Conservation (phyloP, 2,113 vertebrate genomes). For the Pseudorectes ferrugineus region DNA sequence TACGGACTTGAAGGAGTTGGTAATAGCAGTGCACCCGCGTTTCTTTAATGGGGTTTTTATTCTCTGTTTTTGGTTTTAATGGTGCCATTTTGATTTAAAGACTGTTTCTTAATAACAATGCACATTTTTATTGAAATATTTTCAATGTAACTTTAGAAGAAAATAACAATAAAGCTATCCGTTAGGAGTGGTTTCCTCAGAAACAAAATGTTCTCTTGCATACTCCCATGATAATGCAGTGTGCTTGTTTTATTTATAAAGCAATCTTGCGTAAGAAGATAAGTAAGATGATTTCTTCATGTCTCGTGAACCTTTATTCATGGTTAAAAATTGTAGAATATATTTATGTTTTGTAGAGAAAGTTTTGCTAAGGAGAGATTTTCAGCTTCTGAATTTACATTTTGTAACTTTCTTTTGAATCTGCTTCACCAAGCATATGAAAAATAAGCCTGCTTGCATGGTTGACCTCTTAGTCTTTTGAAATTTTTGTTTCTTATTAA, state of each 20-base stretch:
- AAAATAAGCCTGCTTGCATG: conserved; percentile 56
- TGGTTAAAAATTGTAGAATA: conserved; percentile 43
- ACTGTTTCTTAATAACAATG: conserved; percentile 65
- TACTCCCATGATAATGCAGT: conserved; percentile 47
- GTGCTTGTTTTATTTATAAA: conserved; percentile 71
- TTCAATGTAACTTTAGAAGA: conserved; percentile 56
- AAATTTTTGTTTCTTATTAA: conserved; percentile 66
- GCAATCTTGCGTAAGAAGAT: conserved; percentile 51
- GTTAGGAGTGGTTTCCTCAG: conserved; percentile 53
- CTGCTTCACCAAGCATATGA: conserved; percentile 39
- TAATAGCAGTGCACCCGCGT: conserved; percentile 68
- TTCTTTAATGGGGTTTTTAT: conserved; percentile 74
- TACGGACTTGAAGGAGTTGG: conserved; percentile 70
- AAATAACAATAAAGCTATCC: conserved; percentile 66
- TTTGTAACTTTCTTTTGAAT: conserved; percentile 52
- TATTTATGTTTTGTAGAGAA: background rate
- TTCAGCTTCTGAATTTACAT: conserved; percentile 40
- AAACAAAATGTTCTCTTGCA: conserved; percentile 48
- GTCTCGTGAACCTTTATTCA: conserved; percentile 17
- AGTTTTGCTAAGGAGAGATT: conserved; percentile 30
- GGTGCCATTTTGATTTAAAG: conserved; percentile 68
- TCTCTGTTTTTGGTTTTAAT: conserved; percentile 71
- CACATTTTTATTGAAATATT: conserved; percentile 68
- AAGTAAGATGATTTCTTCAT: conserved; percentile 50
- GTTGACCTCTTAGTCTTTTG: conserved; percentile 53